These are phyloP conservation scores for Bombycilla garrulus DNA, from an alignment of 2,113 vertebrate species.

Conservation along the genomic window DNA sequence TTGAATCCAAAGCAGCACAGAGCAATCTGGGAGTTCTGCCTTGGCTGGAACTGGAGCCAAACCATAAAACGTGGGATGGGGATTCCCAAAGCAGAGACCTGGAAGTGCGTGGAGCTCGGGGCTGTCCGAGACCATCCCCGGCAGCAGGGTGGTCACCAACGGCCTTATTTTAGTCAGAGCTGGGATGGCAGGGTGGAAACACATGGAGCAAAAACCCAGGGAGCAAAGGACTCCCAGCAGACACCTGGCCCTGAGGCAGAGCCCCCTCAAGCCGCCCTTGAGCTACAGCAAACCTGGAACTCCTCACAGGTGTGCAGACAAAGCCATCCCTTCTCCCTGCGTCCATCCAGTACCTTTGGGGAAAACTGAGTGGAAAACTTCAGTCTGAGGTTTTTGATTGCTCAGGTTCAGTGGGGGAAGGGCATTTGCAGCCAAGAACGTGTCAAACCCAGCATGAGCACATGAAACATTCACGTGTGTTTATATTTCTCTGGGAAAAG, in stretches of 20 bases:
- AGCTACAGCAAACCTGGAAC: neutral
- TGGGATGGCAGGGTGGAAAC: neutral
- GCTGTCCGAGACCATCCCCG: neutral
- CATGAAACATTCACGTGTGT: neutral
- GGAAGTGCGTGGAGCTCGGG: neutral
- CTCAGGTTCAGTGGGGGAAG: neutral
- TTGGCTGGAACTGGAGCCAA: neutral
- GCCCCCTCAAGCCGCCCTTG: neutral
- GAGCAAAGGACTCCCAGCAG: neutral
- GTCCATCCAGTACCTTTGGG: accelerated
- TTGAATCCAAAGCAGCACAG: neutral
- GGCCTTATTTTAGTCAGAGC: accelerated
- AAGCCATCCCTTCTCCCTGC: neutral
- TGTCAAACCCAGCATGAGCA: neutral
- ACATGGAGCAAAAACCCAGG: accelerated
- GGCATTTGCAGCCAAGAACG: neutral
- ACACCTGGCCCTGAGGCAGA: neutral
- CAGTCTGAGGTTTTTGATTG: neutral
- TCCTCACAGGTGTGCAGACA: neutral
- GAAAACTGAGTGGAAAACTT: neutral
- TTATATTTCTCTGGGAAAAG: neutral
- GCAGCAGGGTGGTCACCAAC: neutral
- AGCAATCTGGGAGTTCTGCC: neutral
- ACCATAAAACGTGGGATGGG: accelerated
- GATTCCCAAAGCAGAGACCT: neutral